Evolutionary conservation across 2,888 invertebrate genomes (phyloP).

Genomic region (Ectobius pallidus): DNA sequence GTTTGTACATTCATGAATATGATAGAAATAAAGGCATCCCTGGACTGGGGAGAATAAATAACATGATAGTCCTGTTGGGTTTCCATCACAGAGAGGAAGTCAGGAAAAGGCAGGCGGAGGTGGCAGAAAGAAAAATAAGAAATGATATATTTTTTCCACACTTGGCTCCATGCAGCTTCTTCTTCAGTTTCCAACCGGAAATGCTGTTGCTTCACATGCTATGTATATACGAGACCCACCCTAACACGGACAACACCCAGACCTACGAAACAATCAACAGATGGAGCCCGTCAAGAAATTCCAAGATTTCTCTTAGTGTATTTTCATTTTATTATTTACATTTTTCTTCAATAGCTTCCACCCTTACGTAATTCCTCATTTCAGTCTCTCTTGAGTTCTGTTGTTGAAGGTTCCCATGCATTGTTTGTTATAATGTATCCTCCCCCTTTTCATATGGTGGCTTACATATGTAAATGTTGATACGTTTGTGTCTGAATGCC

Average conservation of each 20-base stretch:
- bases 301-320: too few species aligned
- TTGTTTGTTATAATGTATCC: not conserved
- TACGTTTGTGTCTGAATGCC: not conserved
- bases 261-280: not conserved
- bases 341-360: too few species aligned
- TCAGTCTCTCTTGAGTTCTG: not conserved
- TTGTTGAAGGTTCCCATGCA: not conserved
- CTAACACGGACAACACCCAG: not conserved
- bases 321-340: not conserved
- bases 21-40: too few species aligned
- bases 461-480: not conserved
- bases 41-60: too few species aligned
- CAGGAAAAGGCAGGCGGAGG: not conserved
- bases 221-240: too few species aligned
- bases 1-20: too few species aligned
- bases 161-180: not conserved
- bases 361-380: not conserved
- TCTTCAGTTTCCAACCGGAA: slow-evolving; percentile 1
- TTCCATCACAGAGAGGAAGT: not conserved
- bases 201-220: not conserved
- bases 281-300: not conserved
- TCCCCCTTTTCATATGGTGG: not conserved
- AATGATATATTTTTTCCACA: not conserved
- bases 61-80: too few species aligned
- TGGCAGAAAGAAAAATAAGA: not conserved